Conservation (phyloP, 1,140 invertebrate species). For the Trachymyrmex cornetzi region DNA sequence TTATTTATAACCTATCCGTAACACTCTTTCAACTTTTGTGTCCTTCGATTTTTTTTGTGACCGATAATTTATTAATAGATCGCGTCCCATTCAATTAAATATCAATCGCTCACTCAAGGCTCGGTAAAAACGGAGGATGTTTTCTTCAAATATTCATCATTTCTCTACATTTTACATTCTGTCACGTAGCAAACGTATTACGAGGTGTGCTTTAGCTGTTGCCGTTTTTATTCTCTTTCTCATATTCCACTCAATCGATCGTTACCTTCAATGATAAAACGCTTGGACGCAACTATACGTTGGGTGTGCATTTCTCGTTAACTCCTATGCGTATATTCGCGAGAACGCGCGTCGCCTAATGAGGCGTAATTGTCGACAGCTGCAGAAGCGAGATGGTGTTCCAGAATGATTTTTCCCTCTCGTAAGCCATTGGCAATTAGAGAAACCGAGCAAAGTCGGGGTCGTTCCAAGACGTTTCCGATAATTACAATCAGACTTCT, state of each 20-base stretch:
- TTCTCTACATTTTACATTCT: constrained; percentile 1
- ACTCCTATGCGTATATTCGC: constrained; percentile 7
- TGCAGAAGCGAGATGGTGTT: constrained; percentile 39
- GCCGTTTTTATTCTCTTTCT: not conserved
- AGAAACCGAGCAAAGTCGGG: constrained; percentile 12
- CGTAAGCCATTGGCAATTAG: constrained; percentile 53
- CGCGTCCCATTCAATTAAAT: not conserved
- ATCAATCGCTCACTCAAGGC: constrained; percentile 18
- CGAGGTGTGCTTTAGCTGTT: not conserved
- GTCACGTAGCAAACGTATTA: not conserved
- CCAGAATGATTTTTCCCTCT: constrained; percentile 50
- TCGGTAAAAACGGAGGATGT: not conserved
- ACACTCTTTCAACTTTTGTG: not conserved
- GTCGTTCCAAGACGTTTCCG: constrained; percentile 46
- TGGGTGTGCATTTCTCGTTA: constrained; percentile 40
- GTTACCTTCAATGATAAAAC: constrained; percentile 20
- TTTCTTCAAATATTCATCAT: constrained; percentile 41
- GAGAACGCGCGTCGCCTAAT: constrained; percentile 25
- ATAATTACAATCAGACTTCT: constrained; percentile 64
- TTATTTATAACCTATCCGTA: constrained; percentile 19
- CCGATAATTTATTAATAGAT: constrained; percentile 36
- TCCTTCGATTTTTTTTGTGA: not conserved
- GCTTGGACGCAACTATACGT: not conserved
- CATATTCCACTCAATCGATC: not conserved
- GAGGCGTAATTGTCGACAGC: constrained; percentile 57